Conservation (phyloP, 2,888 invertebrate genomes). For the Eurois occulta region DNA sequence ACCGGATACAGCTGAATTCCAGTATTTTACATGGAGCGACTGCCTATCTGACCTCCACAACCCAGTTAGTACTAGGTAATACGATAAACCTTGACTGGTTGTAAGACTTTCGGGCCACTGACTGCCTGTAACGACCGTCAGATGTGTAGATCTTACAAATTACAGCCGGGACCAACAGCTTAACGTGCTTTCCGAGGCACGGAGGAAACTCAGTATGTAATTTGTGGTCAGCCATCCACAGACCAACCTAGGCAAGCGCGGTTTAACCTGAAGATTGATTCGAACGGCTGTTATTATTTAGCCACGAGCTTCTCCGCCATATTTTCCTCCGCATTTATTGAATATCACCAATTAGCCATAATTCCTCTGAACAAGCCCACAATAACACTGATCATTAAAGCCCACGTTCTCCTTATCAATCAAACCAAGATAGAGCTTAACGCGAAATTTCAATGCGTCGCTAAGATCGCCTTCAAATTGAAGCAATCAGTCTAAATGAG, state of each 20-base stretch:
- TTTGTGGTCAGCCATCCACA: background rate
- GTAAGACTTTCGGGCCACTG: too few relatives aligned
- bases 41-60: too few relatives aligned
- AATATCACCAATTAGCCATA: background rate
- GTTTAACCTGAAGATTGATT: background rate
- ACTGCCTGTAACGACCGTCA: too few relatives aligned
- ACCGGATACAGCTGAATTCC: too few relatives aligned
- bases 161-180: too few relatives aligned
- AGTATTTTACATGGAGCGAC: too few relatives aligned
- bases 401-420: constrained; percentile 49
- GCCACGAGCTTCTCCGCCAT: too few relatives aligned
- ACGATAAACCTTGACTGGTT: too few relatives aligned
- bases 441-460: constrained; percentile 57
- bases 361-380: constrained; percentile 7
- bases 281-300: background rate
- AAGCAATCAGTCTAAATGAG: constrained; percentile 69
- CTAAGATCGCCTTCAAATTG: constrained; percentile 65
- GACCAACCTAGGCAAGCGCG: background rate
- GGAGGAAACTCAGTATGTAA: background rate
- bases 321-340: background rate
- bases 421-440: constrained; percentile 42
- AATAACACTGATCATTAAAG: constrained; percentile 4
- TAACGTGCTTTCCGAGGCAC: too few relatives aligned
- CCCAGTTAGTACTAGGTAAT: too few relatives aligned
- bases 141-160: too few relatives aligned